Base-by-base conservation (phyloP, 2,888 invertebrate genomes). In the Leptopilina syphax region DNA sequence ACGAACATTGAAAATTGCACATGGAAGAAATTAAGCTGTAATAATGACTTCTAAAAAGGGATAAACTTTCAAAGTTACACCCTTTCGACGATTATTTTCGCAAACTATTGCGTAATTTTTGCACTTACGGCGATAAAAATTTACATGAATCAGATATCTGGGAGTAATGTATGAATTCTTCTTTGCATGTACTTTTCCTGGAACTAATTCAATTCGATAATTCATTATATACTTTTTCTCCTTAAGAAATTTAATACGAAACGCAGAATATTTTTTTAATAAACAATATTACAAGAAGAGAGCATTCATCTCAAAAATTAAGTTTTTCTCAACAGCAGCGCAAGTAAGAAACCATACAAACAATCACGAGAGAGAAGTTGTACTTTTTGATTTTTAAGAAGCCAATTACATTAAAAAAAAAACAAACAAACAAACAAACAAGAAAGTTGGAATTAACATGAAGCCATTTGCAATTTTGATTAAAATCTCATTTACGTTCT, bases 21-120 rank as follows among this genome's bases (percentile, higher is more conserved):
- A 67, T 67, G 24, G 12, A 24, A 54, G 5, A 10, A 70, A 24
- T 70, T 70, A 70, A 50, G 68, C 68, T 70, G 68, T 50, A 50
- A 70, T 70, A 70, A 70, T 54, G 50, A 34, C 70, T 50, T 27
- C 24, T 7, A 70, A 54, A 13, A 54, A 27, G 13, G 50, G 47
- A 50, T 13, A 54, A 67, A 54, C 70, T 63, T 63, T 63, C 63
- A 70, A 27, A 54, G 24, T 50, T 54, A 50, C 54, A 54, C 10
- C 50, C 50, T 68, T 50, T 12, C 12, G 50, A 50, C 12, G 50
- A 50, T 24, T 27, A 27, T 50, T 68, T 50, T 7, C 3, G 3
- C 50, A 18, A 68, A 68, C 24, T 68, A 68, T 24, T 18, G 34
- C 27, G 63, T n/a, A 63, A 63, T 63, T 63, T 63, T 63, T 63